phyloP scores from a whole-genome alignment of 2,797 vertebrate genomes.

The Paedocypris micromegethes region DNA sequence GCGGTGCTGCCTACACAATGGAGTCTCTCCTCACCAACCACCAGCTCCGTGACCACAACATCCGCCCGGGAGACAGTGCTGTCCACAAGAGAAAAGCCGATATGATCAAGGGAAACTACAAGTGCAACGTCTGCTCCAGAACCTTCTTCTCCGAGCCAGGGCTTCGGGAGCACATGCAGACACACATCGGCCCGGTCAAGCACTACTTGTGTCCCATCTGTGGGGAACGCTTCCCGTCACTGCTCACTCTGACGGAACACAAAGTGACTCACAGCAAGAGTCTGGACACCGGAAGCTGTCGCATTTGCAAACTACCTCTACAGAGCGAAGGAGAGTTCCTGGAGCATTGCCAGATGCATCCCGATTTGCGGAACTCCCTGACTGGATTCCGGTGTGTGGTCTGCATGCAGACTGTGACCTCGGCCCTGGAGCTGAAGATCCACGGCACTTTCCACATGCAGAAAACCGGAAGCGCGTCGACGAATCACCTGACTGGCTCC shows the following conservation, averaged over 20 bases:
- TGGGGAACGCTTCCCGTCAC: conserved; percentile 93
- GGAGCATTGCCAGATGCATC: conserved; percentile 99
- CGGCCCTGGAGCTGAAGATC: conserved; percentile 97
- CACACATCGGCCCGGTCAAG: conserved; percentile 96
- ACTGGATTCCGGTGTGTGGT: conserved; percentile 98
- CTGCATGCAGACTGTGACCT: conserved; percentile 99
- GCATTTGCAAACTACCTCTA: conserved; percentile 97
- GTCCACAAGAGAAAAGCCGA: conserved; percentile 93
- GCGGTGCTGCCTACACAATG: conserved; percentile 97
- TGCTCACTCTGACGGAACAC: conserved; percentile 96
- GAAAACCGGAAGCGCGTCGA: conserved; percentile 83
- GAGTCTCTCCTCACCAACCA: conserved; percentile 95
- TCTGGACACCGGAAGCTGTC: conserved; percentile 95
- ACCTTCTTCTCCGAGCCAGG: conserved; percentile 98
- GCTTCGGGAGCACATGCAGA: conserved; percentile 97
- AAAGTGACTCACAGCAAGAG: conserved; percentile 99
- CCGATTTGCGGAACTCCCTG: conserved; percentile 93
- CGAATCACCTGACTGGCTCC: conserved; percentile 63
- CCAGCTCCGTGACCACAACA: conserved; percentile 96
- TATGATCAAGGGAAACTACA: conserved; percentile 96
- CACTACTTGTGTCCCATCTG: conserved; percentile 99
- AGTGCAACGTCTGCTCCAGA: conserved; percentile 96
- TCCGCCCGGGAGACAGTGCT: conserved; percentile 93
- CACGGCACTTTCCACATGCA: conserved; percentile 99
- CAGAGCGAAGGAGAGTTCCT: conserved; percentile 96